Evolutionary conservation across 1,140 invertebrate species (phyloP).

Genomic region (Pissodes strobi): DNA sequence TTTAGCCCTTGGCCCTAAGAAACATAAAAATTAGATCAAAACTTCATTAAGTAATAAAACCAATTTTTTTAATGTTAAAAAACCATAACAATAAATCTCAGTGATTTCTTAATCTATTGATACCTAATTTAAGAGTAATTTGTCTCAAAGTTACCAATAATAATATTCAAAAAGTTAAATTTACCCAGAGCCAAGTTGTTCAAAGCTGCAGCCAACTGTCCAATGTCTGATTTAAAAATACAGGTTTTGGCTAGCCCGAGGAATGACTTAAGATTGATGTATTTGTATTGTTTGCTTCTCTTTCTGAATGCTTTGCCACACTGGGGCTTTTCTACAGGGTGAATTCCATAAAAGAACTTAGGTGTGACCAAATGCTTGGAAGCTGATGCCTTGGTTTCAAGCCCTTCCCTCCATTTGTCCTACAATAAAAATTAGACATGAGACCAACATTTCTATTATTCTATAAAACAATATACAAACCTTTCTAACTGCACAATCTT

Average conservation of each 20-base stretch:
- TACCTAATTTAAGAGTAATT: neutral
- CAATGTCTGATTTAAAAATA: conserved; percentile 24
- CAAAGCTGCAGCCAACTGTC: neutral
- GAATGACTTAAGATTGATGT: conserved; percentile 40
- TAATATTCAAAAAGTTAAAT: neutral
- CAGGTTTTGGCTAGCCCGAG: conserved; percentile 3
- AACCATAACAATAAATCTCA: too few species aligned
- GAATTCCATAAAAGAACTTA: conserved; percentile 22
- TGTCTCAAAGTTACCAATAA: neutral
- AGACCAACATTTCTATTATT: too few species aligned
- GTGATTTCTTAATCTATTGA: neutral
- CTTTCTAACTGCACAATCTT: neutral
- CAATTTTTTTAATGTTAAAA: too few species aligned
- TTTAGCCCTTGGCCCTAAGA: too few species aligned
- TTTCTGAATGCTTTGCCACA: conserved; percentile 20
- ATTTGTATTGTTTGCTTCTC: conserved; percentile 28
- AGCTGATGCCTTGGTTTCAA: too few species aligned
- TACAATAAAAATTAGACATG: too few species aligned
- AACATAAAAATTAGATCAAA: too few species aligned
- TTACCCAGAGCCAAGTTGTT: neutral
- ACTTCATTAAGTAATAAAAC: too few species aligned
- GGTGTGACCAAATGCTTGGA: too few species aligned
- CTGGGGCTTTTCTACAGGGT: conserved; percentile 12
- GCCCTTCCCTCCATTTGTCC: too few species aligned
- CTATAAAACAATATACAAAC: too few species aligned